Base-by-base conservation (phyloP, 2,113 vertebrate genomes). In the Labrus mixtus region DNA sequence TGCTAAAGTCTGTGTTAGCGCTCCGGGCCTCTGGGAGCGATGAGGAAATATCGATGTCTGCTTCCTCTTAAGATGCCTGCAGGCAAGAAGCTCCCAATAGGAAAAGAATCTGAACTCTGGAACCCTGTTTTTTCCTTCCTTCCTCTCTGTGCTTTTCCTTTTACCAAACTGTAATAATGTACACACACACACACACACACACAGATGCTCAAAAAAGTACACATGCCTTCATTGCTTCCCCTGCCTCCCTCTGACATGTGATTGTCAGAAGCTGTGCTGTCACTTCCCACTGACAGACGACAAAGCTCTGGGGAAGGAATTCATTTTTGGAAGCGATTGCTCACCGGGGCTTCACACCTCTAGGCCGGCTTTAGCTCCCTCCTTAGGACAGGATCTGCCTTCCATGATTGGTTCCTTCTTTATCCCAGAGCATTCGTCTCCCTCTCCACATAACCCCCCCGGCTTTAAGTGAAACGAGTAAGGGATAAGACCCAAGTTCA, bases 201-300 rank as follows among this genome's bases (percentile, higher is more conserved):
- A 73, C 51, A 25, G n/a, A n/a, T n/a, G n/a, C n/a, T n/a, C n/a
- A n/a, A n/a, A n/a, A n/a, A n/a, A n/a, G n/a, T n/a, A n/a, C n/a
- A n/a, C n/a, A n/a, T n/a, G n/a, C n/a, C n/a, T n/a, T n/a, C n/a
- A n/a, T n/a, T 23, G 23, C n/a, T 41, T 39, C 67, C 29, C 33
- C 66, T 65, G 54, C 62, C 48, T 76, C 36, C 36, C 29, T 16
- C 54, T 60, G 73, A 75, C 54, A 68, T 54, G 57, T 48, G 81
- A 82, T 66, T 85, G 62, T 87, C 85, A 82, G 67, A 70, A 50
- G 77, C 76, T 50, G 59, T 81, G 65, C 78, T 85, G 78, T 85
- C 81, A 66, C 63, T 77, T 84, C 66, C 75, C 53, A 3, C 80
- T 86, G 78, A 79, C 78, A 71, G 3, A 63, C 61, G 22, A 81